Evolutionary conservation across 2,888 invertebrate species (phyloP).

Genomic region (Eutolmus rufibarbis): DNA sequence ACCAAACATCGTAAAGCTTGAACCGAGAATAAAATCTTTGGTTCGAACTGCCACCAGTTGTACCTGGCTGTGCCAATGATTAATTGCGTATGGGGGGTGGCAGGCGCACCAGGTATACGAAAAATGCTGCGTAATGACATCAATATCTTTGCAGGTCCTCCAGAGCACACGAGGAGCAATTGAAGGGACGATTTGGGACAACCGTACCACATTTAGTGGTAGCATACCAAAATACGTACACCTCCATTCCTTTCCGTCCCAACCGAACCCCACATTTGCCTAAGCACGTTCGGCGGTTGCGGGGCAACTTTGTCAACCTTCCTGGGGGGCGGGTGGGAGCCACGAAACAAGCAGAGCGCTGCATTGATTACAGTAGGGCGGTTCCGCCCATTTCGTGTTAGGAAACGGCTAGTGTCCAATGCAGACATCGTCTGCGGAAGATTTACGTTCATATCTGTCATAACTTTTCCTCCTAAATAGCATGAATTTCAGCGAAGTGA

Average conservation of each 20-base stretch:
- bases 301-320: not conserved
- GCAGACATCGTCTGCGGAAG: slow-evolving; percentile 29
- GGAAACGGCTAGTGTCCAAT: slow-evolving; percentile 17
- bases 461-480: slow-evolving; percentile 13
- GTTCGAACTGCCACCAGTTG: not conserved
- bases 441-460: slow-evolving; percentile 38
- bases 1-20: not conserved
- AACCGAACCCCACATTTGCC: not conserved
- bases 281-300: not conserved
- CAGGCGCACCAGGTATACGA: not conserved
- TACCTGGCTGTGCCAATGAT: slow-evolving; percentile 7
- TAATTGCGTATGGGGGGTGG: not conserved
- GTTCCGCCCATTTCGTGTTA: slow-evolving; percentile 27
- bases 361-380: not conserved
- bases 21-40: not conserved
- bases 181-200: not conserved
- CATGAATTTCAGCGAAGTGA: not conserved
- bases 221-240: not conserved
- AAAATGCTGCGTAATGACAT: slow-evolving; percentile 5
- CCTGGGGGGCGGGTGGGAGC: not conserved
- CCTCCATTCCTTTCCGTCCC: not conserved
- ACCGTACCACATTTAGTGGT: slow-evolving; percentile 1
- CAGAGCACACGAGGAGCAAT: not conserved
- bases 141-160: not conserved
- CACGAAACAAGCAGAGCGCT: not conserved